Evolutionary conservation across 2,888 invertebrate species (phyloP).

Genomic region (Mythimna loreyi): DNA sequence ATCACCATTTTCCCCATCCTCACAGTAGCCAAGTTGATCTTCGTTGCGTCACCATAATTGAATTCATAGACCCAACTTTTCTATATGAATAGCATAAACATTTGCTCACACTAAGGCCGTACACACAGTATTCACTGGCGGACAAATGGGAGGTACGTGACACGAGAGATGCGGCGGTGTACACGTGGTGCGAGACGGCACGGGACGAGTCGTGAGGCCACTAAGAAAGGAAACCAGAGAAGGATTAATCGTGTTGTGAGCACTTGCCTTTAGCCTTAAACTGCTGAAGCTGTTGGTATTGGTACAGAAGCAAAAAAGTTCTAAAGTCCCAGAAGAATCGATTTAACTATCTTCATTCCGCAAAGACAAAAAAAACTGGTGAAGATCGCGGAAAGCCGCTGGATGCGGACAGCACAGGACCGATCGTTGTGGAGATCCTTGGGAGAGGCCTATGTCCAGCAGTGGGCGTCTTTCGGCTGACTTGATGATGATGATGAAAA

Average conservation of each 20-base stretch:
- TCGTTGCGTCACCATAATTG: slow-evolving; percentile 46
- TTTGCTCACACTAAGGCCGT: slow-evolving; percentile 62
- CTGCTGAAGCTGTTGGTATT: too few relatives aligned
- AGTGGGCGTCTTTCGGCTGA: too few relatives aligned
- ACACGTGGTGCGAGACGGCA: slow-evolving; percentile 44
- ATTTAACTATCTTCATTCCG: too few relatives aligned
- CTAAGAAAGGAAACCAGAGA: slow-evolving; percentile 31
- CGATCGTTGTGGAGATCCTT: too few relatives aligned
- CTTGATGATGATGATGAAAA: too few relatives aligned
- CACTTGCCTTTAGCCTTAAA: background rate
- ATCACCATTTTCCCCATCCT: slow-evolving; percentile 6
- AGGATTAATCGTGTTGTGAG: slow-evolving; percentile 32
- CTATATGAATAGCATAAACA: slow-evolving; percentile 62
- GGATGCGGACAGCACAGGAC: too few relatives aligned
- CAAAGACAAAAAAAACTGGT: too few relatives aligned
- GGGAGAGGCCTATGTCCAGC: too few relatives aligned
- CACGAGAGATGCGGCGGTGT: too few relatives aligned
- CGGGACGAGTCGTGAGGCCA: slow-evolving; percentile 46
- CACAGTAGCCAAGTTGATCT: slow-evolving; percentile 40
- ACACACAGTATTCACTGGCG: slow-evolving; percentile 64
- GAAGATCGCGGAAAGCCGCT: too few relatives aligned
- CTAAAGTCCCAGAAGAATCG: too few relatives aligned
- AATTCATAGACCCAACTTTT: slow-evolving; percentile 62
- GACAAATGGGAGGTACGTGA: slow-evolving; percentile 65
- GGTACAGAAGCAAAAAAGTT: too few relatives aligned